Evolutionary conservation across 2,113 vertebrate genomes (phyloP).

Genomic region (Henicopernis longicauda): DNA sequence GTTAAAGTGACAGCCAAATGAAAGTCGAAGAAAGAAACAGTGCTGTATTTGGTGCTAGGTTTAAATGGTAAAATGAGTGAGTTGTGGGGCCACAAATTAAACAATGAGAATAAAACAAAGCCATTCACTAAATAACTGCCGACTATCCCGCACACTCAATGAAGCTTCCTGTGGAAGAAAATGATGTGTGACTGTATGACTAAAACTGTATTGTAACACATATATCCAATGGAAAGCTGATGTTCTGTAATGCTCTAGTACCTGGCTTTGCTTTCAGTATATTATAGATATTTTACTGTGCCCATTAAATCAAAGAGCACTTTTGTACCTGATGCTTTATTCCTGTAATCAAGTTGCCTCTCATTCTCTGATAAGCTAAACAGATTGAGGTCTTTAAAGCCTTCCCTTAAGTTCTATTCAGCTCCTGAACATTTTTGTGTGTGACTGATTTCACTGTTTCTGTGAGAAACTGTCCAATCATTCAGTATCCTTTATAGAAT

Average conservation of each 20-base stretch:
- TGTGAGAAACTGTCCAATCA: background rate
- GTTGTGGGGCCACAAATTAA: background rate
- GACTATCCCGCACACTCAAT: background rate
- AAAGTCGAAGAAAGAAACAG: background rate
- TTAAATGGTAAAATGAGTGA: background rate
- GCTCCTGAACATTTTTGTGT: background rate
- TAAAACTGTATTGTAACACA: background rate
- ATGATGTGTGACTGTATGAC: background rate
- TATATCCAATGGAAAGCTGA: background rate
- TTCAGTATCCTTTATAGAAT: background rate
- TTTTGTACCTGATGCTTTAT: constrained; percentile 32
- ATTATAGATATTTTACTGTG: background rate
- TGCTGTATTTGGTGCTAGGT: background rate
- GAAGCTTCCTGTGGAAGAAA: constrained; percentile 12
- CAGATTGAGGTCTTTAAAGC: background rate
- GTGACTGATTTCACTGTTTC: background rate
- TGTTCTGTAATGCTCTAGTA: background rate
- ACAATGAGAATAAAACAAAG: background rate
- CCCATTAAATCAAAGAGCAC: background rate
- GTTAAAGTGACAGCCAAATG: constrained; percentile 1
- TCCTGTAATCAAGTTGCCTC: constrained; percentile 16
- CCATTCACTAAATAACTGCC: background rate
- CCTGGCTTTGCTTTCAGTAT: background rate
- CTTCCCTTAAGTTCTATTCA: background rate
- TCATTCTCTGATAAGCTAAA: background rate